A percentile compares a stretch with the other conserved stretches of the same genome.
Conservation (phyloP, 2,888 invertebrate species). For the Alsophila aescularia region DNA sequence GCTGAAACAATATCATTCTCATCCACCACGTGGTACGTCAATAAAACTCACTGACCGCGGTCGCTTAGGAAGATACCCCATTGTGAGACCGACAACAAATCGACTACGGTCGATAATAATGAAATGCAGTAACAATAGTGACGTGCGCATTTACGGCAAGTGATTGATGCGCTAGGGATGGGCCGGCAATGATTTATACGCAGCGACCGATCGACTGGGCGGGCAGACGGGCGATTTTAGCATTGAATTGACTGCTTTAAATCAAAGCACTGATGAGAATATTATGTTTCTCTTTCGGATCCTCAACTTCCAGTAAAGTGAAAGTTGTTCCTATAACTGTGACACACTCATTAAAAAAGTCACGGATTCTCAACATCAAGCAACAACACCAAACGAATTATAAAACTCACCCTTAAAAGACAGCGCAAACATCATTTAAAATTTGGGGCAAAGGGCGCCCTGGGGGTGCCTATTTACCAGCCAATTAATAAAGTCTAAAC, state of each 20-base stretch:
- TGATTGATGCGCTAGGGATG: slow-evolving; percentile 47
- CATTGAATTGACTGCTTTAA: background rate
- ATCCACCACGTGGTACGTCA: too few relatives aligned
- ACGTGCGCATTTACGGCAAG: slow-evolving; percentile 31
- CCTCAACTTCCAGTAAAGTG: too few relatives aligned
- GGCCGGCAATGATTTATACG: slow-evolving; percentile 46
- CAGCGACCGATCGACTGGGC: slow-evolving; percentile 36
- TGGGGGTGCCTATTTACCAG: slow-evolving; percentile 39
- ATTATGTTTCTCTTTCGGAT: too few relatives aligned
- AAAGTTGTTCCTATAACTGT: too few relatives aligned
- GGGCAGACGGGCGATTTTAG: slow-evolving; percentile 35
- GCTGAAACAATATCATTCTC: too few relatives aligned
- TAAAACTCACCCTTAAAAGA: slow-evolving; percentile 30
- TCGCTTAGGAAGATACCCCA: too few relatives aligned
- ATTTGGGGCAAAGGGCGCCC: slow-evolving; percentile 28
- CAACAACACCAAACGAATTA: slow-evolving; percentile 9
- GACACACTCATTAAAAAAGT: too few relatives aligned
- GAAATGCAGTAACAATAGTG: slow-evolving; percentile 32
- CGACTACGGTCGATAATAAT: background rate
- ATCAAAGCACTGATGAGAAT: background rate
- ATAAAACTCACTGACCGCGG: too few relatives aligned
- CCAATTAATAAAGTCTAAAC: slow-evolving; percentile 44
- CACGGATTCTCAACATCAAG: background rate
- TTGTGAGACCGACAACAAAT: background rate
- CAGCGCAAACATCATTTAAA: slow-evolving; percentile 41